Base-by-base conservation (phyloP, 1,140 invertebrate species). In the Drosophila rhopaloa region DNA sequence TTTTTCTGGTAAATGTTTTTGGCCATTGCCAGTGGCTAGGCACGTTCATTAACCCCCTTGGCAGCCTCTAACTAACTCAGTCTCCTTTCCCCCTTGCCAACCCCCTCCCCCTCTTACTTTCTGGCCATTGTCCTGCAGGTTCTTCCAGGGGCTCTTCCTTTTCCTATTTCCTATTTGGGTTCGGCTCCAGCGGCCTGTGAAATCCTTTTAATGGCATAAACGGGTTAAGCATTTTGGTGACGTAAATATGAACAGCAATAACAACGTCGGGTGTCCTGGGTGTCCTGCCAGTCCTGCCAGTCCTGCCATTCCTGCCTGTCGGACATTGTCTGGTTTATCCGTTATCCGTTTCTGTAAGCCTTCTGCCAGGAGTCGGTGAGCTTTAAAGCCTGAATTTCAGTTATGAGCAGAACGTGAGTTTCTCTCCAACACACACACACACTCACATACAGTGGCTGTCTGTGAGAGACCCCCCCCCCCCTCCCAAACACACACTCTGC, bases 201-300 rank as follows among this genome's bases (percentile, higher is more conserved):
- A 79, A 79, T 79, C 67, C 76, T 60, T 79, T 79, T 79, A 73
- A 73, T 60, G 76, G 60, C 76, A 67, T 79, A 79, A 79, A 79
- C 76, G 76, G 67, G 75, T 72, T 79, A 79, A 79, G 76, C 54
- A 73, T 77, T 77, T 78, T 53, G 56, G 67, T 79, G 76, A 79
- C 76, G 76, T 73, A 73, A 73, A 79, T 71, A 66, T 72, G 66
- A 79, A 47, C 41, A 41, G 61, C 58, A 63, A 44, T 38, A 61
- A 47, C 57, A 60, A 57, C 46, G 53, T 27, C 24, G 14, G 38
- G 43, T 44, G 43, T 44, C 43, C 43, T 44, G 10, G 9, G 11
- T 0, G 46, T 48, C 24, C 46, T 4, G 13, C n/a, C n/a, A n/a
- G n/a, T n/a, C n/a, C n/a, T n/a, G n/a, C 7, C 5, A 9, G 24